Base-by-base conservation (phyloP, 2,797 vertebrate genomes). In the Danionella dracula region DNA sequence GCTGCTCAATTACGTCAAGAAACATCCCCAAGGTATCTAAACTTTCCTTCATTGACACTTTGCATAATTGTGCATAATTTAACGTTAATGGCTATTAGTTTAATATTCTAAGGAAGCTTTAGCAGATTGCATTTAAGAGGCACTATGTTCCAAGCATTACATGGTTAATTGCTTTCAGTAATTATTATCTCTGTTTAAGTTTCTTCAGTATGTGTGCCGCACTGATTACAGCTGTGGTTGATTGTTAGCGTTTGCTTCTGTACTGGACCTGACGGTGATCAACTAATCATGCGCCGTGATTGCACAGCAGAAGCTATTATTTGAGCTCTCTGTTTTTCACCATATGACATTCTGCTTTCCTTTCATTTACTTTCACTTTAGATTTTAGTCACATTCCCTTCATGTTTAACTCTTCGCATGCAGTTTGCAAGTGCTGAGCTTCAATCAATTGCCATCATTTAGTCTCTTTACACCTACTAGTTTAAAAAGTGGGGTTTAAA, bases 391-490 rank as follows among this genome's bases (percentile, higher is more conserved):
- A 76, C 71, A 65, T 55, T 76, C 67, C 44, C 62, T 64, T 32
- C 27, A 9, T 31, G 29, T 71, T 67, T 68, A 73, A 70, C 68
- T 73, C 56, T 71, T 75, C 64, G 37, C 45, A 55, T 62, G 61
- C 51, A 45, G 59, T 73, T 75, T 62, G 71, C 40, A 32, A 51
- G 46, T 57, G 49, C 61, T 31, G 60, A 68, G 76, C 62, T 66
- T 78, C 50, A 73, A 73, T 78, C 68, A 73, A 73, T 75, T 65
- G 44, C 68, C 31, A 75, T 77, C 68, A 70, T 73, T 75, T 77
- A 75, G 66, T 72, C 75, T 71, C 67, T 73, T 75, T 77, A 75
- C 62, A 77, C 67, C 58, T 48, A 51, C 57, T 54, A 59, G 68
- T 71, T 75, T 68, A 49, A 62, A 68, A 71, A 20, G 60, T 70